Base-by-base conservation (phyloP, 1,140 invertebrate species). In the Nomia melanderi region DNA sequence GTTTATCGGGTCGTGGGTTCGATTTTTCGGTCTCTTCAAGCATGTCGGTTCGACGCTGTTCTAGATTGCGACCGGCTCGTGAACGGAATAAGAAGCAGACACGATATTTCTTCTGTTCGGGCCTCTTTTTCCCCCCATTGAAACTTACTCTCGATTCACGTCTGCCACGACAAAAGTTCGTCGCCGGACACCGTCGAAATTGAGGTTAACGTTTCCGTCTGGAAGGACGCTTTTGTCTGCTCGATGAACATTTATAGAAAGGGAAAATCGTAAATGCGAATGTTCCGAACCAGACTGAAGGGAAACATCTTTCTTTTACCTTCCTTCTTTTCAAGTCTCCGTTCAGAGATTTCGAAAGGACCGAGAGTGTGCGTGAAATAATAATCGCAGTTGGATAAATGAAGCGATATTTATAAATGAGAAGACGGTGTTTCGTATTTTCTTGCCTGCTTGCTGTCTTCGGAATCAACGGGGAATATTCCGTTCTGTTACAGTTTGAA, bases 11-110 rank as follows among this genome's bases (percentile, higher is more conserved):
- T 72, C 56, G 60, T 53, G 63, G 70, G 29, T 72, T 85, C 83
- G 84, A 82, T 85, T 77, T 77, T 80, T 66, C 39, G 33, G 36
- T 67, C 53, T 29, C 41, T 53, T 57, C 64, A 54, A 20, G 31
- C 33, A 36, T 50, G 54, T 60, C 62, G 60, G 54, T 59, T 57
- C 75, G 72, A 77, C 66, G 75, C 69, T 78, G 71, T 80, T 82
- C 74, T 78, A 71, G 79, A 82, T 83, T 78, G 74, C 66, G 65
- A 77, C n/a, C 36, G 66, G 39, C 12, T 12, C 79, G 64, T 77
- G 66, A 74, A 72, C 81, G 62, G 75, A 83, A 83, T 82, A 78
- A 75, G 57, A 81, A 83, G 59, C 33, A 78, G 81, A 82, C 56
- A 36, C 62, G 62, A 39, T 59, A 53, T 56, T 72, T 36, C 75